Percentiles rank a stretch among this genome's conserved stretches.
These are phyloP conservation scores for Crenichthys baileyi DNA, from an alignment of 2,797 vertebrate genomes.

Conservation along the genomic window DNA sequence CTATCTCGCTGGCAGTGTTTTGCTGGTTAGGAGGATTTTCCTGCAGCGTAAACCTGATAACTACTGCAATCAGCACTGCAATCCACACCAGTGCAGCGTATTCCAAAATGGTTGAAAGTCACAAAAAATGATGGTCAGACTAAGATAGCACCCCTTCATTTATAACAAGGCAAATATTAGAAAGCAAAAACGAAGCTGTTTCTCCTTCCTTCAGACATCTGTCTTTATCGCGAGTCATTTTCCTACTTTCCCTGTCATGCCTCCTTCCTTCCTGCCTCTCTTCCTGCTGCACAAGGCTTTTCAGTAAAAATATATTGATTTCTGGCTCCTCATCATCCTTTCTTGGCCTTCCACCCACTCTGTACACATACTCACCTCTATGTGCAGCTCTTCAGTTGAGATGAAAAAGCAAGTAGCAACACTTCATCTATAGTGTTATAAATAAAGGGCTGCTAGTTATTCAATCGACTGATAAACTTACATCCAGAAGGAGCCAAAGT, in stretches of 20 bases:
- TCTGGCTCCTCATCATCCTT: constrained; percentile 42
- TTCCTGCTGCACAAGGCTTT: constrained; percentile 61
- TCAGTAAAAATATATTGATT: constrained; percentile 74
- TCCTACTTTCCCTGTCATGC: background rate
- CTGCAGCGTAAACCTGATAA: background rate
- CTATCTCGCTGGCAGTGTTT: background rate
- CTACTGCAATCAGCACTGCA: background rate
- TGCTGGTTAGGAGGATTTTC: background rate
- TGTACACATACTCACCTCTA: constrained; percentile 17
- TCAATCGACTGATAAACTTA: constrained; percentile 74
- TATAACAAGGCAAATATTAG: background rate
- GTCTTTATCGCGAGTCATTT: constrained; percentile 1
- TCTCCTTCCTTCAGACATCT: constrained; percentile 2
- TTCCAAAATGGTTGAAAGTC: background rate
- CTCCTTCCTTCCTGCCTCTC: constrained; percentile 42
- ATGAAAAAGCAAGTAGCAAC: constrained; percentile 52
- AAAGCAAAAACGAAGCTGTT: background rate
- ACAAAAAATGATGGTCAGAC: constrained; percentile 11
- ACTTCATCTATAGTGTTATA: constrained; percentile 69
- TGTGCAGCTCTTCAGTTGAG: constrained; percentile 33
- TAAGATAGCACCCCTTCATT: background rate
- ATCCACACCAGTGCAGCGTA: background rate
- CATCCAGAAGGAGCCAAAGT: constrained; percentile 69
- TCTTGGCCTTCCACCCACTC: background rate
- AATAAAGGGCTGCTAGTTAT: constrained; percentile 72